Conservation (phyloP, 1,140 invertebrate species). For the Papilio helenus region DNA sequence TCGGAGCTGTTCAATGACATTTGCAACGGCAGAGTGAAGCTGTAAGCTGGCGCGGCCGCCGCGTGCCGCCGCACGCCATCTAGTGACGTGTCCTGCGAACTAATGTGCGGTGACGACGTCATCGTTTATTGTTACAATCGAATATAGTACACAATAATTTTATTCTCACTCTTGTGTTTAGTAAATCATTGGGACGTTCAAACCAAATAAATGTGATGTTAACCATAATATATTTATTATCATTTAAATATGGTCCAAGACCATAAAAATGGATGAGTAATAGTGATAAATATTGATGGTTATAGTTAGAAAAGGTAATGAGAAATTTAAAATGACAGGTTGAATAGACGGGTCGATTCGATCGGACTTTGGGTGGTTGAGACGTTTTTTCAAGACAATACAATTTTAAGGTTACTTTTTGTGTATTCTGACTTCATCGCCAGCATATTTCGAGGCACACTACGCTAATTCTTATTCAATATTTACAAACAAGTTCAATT, state of each 20-base stretch:
- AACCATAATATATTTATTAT: constrained; percentile 34
- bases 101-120: constrained; percentile 21
- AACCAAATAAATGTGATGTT: constrained; percentile 39
- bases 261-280: constrained; percentile 13
- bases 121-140: constrained; percentile 23
- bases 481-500: constrained; percentile 2
- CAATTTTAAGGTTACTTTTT: constrained; percentile 9
- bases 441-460: not conserved
- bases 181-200: constrained; percentile 26
- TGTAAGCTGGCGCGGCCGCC: constrained; percentile 52
- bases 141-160: constrained; percentile 22
- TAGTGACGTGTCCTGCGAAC: constrained; percentile 9
- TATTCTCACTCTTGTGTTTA: constrained; percentile 31
- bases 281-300: constrained; percentile 19
- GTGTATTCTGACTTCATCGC: not conserved
- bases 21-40: constrained; percentile 70
- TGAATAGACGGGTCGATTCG: not conserved
- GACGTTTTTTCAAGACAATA: constrained; percentile 14
- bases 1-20: constrained; percentile 74
- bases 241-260: constrained; percentile 37
- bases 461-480: constrained; percentile 2
- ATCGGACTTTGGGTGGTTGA: not conserved
- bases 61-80: not conserved
- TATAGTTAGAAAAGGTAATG: constrained; percentile 23
- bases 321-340: not conserved